Base-by-base conservation (phyloP, 1,140 invertebrate genomes). In the Solen grandis region DNA sequence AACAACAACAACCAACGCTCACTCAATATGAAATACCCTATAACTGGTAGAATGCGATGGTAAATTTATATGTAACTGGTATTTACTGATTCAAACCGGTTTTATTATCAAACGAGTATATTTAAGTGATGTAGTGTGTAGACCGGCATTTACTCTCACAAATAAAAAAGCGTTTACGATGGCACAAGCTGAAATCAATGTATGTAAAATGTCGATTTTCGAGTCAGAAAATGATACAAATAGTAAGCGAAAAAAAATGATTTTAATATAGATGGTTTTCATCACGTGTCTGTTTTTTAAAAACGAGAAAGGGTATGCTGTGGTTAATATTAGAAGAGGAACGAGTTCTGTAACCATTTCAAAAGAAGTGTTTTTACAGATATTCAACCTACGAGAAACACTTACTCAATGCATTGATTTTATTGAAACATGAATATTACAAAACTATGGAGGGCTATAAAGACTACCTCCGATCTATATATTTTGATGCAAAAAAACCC, bases 281-380 rank as follows among this genome's bases (percentile, higher is more conserved):
- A 63, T 36, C 60, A 63, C 19, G 33, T 63, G 10, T 63, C 60
- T 14, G 29, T 63, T 35, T 63, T 63, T 63, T 36, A 36, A 63
- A 63, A 63, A n/a, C 33, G 5, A 63, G 29, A n/a, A 63, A 1
- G 19, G 31, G 22, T n/a, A 27, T 2, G 29, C 22, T 35, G 60
- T 63, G 35, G 33, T 63, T 36, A 63, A 63, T 63, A 63, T 63
- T 36, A 63, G 60, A 35, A 63, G 19, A 16, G 60, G 60, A 63
- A 63, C 60, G 31, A 33, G 60, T 36, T 63, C 33, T 1, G 60
- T 63, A 36, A 63, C 13, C 10, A 35, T 63, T 35, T 36, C n/a
- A 36, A 63, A 33, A 63, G 33, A 63, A 63, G 29, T 63, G 13
- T 1, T 63, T 19, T 2, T 63, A 8, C 29, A 63, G 33, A 36